These are phyloP conservation scores for Zeugodacus cucurbitae DNA, from an alignment of 1,140 invertebrate genomes.

Conservation along the genomic window DNA sequence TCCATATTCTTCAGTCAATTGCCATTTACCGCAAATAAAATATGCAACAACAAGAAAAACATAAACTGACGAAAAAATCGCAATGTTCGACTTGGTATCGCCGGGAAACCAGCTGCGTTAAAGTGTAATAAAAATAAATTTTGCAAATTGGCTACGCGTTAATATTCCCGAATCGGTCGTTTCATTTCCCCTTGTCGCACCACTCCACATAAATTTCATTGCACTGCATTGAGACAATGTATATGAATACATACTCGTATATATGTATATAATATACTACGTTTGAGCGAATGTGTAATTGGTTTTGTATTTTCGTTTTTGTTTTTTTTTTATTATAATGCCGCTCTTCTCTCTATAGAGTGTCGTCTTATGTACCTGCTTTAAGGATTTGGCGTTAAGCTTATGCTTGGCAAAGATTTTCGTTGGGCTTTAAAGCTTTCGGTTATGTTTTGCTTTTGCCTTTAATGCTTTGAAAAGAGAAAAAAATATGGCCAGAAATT, in stretches of 20 bases:
- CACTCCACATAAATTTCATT: neutral
- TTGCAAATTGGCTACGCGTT: slow-evolving; percentile 37
- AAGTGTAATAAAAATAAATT: slow-evolving; percentile 42
- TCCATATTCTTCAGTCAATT: slow-evolving; percentile 6
- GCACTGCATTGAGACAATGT: too few species aligned
- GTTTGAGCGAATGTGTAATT: too few species aligned
- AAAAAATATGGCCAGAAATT: too few species aligned
- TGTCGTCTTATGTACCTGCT: neutral
- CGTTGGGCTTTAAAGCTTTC: neutral
- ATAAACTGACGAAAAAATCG: neutral
- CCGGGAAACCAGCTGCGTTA: slow-evolving; percentile 25
- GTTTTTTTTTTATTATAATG: neutral
- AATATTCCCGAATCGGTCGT: slow-evolving; percentile 21
- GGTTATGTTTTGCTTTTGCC: neutral
- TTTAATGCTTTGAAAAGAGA: too few species aligned
- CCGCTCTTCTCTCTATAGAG: neutral
- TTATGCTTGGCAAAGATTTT: neutral
- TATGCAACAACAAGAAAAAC: neutral
- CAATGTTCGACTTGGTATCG: neutral
- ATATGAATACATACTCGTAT: too few species aligned
- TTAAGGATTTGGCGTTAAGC: neutral
- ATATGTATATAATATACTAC: too few species aligned
- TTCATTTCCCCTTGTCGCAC: neutral
- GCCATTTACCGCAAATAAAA: slow-evolving; percentile 25
- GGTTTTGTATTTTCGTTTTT: too few species aligned